phyloP scores from a whole-genome alignment of 2,113 vertebrate genomes.

The Corythoichthys haematopterus region DNA sequence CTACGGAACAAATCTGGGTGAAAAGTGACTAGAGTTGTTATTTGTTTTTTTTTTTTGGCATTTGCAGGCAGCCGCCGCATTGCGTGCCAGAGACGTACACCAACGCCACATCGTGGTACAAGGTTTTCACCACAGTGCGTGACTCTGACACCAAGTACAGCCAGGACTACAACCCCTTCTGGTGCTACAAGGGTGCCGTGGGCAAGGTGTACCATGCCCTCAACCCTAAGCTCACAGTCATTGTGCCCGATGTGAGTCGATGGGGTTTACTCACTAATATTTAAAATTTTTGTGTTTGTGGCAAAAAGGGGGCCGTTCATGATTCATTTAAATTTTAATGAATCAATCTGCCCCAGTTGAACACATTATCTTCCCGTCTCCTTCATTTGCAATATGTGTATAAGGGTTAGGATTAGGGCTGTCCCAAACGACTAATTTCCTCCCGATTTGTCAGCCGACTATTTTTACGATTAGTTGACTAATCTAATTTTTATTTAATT shows the following conservation, averaged over 20 bases:
- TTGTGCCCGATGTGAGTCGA: constrained; percentile 90
- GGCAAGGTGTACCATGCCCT: constrained; percentile 95
- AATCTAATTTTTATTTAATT: no score
- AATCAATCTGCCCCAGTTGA: background rate
- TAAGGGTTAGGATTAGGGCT: no score
- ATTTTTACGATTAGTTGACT: no score
- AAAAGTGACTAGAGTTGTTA: background rate
- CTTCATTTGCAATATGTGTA: no score
- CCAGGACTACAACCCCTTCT: constrained; percentile 97
- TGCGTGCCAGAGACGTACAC: constrained; percentile 92
- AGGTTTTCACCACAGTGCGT: constrained; percentile 91
- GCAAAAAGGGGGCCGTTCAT: no score
- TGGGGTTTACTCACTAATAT: background rate
- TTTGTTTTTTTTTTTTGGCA: background rate
- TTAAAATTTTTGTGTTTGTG: background rate
- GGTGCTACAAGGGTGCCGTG: constrained; percentile 98
- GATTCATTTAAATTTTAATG: no score
- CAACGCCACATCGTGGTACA: constrained; percentile 95
- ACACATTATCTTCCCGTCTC: background rate
- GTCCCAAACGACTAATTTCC: no score
- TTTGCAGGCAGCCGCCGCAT: constrained; percentile 87
- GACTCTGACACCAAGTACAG: constrained; percentile 93
- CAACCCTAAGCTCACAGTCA: constrained; percentile 94
- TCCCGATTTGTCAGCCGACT: no score
- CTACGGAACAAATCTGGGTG: background rate